phyloP scores from a whole-genome alignment of 2,113 vertebrate genomes.

The Mellivora capensis region DNA sequence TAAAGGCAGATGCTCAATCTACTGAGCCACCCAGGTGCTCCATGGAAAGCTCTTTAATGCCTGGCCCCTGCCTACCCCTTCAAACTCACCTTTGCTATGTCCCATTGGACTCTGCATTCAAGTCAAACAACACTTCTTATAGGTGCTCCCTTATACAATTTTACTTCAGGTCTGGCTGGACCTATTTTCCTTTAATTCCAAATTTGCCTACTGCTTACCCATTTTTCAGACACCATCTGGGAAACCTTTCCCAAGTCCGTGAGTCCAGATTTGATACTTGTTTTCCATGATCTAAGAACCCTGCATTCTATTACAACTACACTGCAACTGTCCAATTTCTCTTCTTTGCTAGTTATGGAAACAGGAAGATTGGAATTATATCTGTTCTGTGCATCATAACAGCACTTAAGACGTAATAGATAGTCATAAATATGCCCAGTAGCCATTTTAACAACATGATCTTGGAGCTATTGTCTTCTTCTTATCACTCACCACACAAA shows the following conservation, averaged over 20 bases:
- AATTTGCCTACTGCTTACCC: background rate
- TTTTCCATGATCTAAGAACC: background rate
- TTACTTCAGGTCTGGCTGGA: background rate
- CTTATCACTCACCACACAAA: background rate
- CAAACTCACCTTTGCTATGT: background rate
- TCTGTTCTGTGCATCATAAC: background rate
- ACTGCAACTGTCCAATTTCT: background rate
- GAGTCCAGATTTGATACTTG: background rate
- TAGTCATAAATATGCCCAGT: background rate
- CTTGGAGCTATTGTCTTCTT: background rate
- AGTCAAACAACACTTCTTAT: background rate
- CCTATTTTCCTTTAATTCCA: background rate
- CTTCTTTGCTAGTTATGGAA: background rate
- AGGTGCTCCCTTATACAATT: background rate
- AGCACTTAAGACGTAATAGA: background rate
- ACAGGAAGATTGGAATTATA: background rate
- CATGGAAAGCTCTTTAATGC: background rate
- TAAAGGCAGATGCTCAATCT: background rate
- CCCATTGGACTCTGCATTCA: background rate
- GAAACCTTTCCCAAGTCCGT: background rate
- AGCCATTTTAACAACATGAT: background rate
- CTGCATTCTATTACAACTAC: background rate
- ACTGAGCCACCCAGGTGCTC: background rate
- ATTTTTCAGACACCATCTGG: background rate
- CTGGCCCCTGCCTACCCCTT: fast-evolving